Base-by-base conservation (phyloP, 2,113 vertebrate genomes). In the Oreochromis niloticus region DNA sequence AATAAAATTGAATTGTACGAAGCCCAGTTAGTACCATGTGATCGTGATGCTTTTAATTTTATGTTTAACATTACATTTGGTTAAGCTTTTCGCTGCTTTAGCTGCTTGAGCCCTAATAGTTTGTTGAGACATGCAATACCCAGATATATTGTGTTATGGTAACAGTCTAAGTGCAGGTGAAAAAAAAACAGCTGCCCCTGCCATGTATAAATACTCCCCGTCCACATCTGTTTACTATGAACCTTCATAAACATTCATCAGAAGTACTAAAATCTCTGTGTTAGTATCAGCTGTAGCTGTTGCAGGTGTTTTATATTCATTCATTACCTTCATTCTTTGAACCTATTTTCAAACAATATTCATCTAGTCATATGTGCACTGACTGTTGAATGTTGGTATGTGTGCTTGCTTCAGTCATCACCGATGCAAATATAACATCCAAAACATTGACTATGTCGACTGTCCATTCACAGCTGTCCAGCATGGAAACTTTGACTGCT, bases 71-170 rank as follows among this genome's bases (percentile, higher is more conserved):
- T 32, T 32, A 34, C 30, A 63, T 32, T 63, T 19, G 7, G 56
- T 59, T 59, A 17, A 34, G 27, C 59, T 34, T 63, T 34, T 63
- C 0, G 5, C 30, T 24, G 9, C 22, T 41, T 14, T 19, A 27
- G 8, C 43, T 43, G 46, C 80, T 4, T 11, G 30, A 86, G 16
- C 52, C 19, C 9, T 39, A 6, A 41, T 1, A 27, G 27, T 8
- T 96, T 96, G 84, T 17, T 57, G 6, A 83, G 9, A 54, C 17
- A 54, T 24, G 7, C 30, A 57, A 11, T 2, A 8, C n/a, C 4
- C 48, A 83, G 17, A 75, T 83, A 54, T 30, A n/a, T 7, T 63
- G 9, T 81, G 73, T 82, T 87, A 56, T 85, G 85, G 9, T 82
- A 85, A 87, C 87, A 82, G 27, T 12, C 19, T 0, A 22, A 0